phyloP scores from a whole-genome alignment of 2,888 invertebrate genomes.

The Lasioglossum malachurum region DNA sequence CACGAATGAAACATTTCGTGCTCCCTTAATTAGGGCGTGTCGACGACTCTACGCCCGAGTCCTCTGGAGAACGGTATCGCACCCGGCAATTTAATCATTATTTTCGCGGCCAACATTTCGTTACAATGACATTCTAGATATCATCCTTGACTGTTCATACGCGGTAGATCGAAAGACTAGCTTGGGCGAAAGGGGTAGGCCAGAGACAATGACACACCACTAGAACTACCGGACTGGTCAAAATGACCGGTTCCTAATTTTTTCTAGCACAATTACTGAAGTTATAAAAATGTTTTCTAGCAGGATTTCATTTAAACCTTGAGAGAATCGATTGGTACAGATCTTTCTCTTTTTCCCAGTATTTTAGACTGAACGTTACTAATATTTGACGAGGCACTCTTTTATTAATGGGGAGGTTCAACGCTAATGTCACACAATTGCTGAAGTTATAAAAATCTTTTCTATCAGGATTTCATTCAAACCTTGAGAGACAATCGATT shows the following conservation, averaged over 20 bases:
- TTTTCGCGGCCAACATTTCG: not conserved
- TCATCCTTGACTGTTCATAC: not conserved
- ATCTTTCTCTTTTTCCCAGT: not conserved
- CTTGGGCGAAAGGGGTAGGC: not conserved
- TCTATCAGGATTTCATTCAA: too few relatives aligned
- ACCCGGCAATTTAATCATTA: conserved; percentile 2
- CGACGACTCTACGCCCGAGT: conserved; percentile 39
- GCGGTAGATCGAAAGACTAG: not conserved
- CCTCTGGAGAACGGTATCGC: conserved; percentile 15
- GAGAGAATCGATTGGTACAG: not conserved
- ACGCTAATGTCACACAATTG: not conserved
- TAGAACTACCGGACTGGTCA: not conserved
- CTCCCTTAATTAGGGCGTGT: conserved; percentile 44
- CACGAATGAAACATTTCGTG: conserved; percentile 39
- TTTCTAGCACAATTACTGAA: not conserved
- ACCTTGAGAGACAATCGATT: too few relatives aligned
- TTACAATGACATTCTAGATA: not conserved
- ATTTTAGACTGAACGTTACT: not conserved
- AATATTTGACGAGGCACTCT: not conserved
- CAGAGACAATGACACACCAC: not conserved
- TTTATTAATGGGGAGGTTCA: not conserved
- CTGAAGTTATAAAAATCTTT: not conserved
- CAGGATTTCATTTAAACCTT: too few relatives aligned
- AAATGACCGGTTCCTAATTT: not conserved
- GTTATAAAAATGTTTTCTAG: not conserved